phyloP scores from a whole-genome alignment of 2,797 vertebrate species.

The Otus scops region DNA sequence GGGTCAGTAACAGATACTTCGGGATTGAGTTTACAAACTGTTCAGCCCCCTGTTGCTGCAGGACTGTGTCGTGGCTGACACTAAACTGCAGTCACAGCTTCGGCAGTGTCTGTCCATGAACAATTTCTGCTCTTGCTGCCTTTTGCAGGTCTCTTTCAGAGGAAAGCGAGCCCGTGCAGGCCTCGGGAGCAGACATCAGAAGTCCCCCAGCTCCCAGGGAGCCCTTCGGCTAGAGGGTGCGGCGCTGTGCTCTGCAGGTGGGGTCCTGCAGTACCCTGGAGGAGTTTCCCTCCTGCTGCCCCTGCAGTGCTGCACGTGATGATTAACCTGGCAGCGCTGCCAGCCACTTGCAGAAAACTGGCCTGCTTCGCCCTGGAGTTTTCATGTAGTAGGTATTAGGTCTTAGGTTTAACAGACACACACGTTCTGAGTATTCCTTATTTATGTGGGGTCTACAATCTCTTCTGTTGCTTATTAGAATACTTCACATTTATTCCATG shows the following conservation, averaged over 20 bases:
- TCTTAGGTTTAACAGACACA: not conserved
- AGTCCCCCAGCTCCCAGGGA: not conserved
- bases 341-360: not conserved
- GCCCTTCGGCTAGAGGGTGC: not conserved
- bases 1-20: not conserved
- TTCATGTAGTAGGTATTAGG: not conserved
- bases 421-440: not conserved
- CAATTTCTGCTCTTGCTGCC: not conserved
- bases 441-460: not conserved
- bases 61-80: not conserved
- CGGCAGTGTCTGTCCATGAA: not conserved
- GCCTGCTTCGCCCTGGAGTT: not conserved
- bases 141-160: not conserved
- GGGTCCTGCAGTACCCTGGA: rapidly evolving
- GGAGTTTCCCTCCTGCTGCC: not conserved
- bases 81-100: rapidly evolving
- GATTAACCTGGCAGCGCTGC: not conserved
- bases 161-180: not conserved
- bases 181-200: not conserved
- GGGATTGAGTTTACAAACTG: not conserved
- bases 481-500: not conserved
- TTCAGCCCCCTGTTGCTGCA: not conserved
- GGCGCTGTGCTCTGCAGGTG: not conserved
- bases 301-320: not conserved
- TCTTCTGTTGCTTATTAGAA: not conserved